These are phyloP conservation scores for Pinctada fucata DNA, from an alignment of 2,888 invertebrate genomes.

Conservation along the genomic window DNA sequence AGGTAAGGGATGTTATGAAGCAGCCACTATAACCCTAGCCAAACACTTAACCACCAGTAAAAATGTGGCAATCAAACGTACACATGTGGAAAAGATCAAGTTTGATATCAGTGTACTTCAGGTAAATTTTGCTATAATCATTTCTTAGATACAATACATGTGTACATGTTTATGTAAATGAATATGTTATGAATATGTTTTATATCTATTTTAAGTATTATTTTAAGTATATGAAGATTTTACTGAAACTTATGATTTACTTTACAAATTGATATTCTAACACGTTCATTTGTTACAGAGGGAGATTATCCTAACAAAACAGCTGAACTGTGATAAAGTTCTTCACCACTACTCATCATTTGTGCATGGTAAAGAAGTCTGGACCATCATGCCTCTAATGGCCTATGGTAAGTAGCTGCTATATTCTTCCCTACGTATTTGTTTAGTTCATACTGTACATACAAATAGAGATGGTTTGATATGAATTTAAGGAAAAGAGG, in stretches of 20 bases:
- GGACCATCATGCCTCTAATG: slow-evolving; percentile 89
- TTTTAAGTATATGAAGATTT: no score
- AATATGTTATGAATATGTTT: no score
- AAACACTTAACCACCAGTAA: slow-evolving; percentile 65
- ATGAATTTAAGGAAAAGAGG: no score
- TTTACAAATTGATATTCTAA: no score
- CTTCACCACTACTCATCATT: slow-evolving; percentile 87
- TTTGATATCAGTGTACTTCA: slow-evolving; percentile 64
- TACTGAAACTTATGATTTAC: no score
- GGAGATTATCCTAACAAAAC: slow-evolving; percentile 87
- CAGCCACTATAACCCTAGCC: slow-evolving; percentile 67
- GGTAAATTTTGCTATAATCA: no score
- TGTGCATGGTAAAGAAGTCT: slow-evolving; percentile 87
- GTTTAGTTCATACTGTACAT: background rate
- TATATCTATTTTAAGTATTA: no score
- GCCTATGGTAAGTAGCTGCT: slow-evolving; percentile 79
- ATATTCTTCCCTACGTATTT: background rate
- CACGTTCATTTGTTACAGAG: slow-evolving; percentile 80
- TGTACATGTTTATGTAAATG: no score
- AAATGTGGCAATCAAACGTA: slow-evolving; percentile 66
- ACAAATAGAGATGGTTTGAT: background rate
- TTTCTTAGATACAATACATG: no score
- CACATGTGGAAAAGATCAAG: slow-evolving; percentile 65
- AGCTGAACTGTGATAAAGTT: slow-evolving; percentile 88
- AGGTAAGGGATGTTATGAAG: slow-evolving; percentile 71